Evolutionary conservation across 2,113 vertebrate species (phyloP), one percentile per base, ranked within the genome.

Genomic region (Colossoma macropomum): DNA sequence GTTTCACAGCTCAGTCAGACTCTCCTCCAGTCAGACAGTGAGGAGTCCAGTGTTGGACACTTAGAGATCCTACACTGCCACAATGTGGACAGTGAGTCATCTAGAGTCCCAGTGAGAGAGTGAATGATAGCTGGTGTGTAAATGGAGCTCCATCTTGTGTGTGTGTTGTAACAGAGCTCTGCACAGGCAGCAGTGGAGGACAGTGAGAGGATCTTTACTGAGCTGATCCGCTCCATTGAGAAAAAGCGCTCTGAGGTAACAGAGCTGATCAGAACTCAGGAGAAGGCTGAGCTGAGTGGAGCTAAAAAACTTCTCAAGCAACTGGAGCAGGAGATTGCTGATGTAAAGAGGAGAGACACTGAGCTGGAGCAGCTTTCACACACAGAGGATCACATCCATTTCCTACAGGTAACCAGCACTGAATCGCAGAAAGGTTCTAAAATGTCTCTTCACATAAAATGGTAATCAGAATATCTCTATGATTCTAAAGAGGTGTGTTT

Each of bases 331-430:
- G 86, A 88, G 83, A 69, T 85, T 45, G 12, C 21, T 8, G 76
- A 73, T 60, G 76, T 87, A 75, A 85, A 28, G 80, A 80, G 65
- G 56, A 87, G 65, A 80, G 17, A 68, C 12, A 50, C 71, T 70
- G 70, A 83, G 32, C 79, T 86, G 74, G 70, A 82, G 38, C 38
- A 87, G 54, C 30, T 89, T 66, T 86, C 81, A 75, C 50, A 79
- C 30, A 77, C 62, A 70, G 71, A 87, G 0, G 79, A 87, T 73
- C 79, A 83, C 72, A 70, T 81, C 69, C 68, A 81, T 38, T 87
- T 87, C 65, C 59, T 85, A 2, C 66, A 84, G 82, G 85, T 86
- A 81, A 65, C 54, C n/a, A n/a, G n/a, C n/a, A n/a, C n/a, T n/a
- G n/a, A n/a, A n/a, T n/a, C n/a, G n/a, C n/a, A n/a, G n/a, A n/a